Conservation (phyloP, 1,140 invertebrate species). For the Brachionus sp. region DNA sequence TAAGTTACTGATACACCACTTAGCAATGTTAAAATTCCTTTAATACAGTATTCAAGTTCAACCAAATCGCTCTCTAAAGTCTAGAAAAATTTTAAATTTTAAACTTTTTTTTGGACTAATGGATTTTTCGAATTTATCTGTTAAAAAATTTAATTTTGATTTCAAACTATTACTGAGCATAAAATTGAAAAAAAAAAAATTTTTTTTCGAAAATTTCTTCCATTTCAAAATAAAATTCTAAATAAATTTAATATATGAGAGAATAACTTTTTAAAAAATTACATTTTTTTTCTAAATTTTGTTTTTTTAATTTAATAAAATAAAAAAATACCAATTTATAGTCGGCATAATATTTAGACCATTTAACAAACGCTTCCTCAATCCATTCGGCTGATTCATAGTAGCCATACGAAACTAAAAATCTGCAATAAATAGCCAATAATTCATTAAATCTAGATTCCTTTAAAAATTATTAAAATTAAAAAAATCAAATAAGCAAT, state of each 20-base stretch:
- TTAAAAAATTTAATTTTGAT: no score
- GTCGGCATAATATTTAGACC: constrained; percentile 6
- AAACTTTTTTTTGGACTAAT: no score
- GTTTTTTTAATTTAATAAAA: no score
- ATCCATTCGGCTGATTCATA: constrained; percentile 29
- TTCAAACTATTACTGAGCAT: no score
- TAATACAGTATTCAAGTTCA: not conserved
- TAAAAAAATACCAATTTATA: constrained; percentile 27
- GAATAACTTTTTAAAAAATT: no score
- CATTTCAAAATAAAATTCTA: no score
- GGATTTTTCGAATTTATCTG: no score
- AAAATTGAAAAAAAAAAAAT: no score
- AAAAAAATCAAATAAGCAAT: not conserved
- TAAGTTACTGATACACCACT: not conserved
- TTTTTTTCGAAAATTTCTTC: no score
- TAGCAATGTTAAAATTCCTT: not conserved
- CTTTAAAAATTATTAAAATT: not conserved
- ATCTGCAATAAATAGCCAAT: not conserved
- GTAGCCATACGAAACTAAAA: constrained; percentile 17
- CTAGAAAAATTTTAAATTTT: no score
- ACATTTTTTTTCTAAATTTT: no score
- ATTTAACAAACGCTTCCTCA: not conserved
- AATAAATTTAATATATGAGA: no score
- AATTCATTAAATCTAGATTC: not conserved
- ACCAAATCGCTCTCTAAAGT: not conserved